These are phyloP conservation scores for Hanleya hanleyi DNA, from an alignment of 2,888 invertebrate genomes.

Conservation along the genomic window DNA sequence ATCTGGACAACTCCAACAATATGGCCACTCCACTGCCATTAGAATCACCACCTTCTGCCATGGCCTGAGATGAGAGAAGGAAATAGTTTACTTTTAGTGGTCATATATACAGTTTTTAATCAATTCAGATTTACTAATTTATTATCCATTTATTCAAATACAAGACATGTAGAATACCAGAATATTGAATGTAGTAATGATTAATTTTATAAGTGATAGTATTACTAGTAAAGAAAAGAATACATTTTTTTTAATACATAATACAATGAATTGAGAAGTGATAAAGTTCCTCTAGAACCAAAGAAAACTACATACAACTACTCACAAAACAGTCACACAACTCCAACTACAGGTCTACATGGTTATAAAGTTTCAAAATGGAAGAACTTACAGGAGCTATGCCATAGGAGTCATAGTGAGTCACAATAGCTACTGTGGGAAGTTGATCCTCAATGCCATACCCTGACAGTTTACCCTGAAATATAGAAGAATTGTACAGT, in stretches of 20 bases:
- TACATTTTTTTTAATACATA: no score
- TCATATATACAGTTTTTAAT: no score
- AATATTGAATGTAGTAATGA: no score
- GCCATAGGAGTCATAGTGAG: conserved; percentile 94
- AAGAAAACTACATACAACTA: background rate
- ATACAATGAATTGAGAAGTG: no score
- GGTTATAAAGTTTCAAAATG: no score
- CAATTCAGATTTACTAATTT: no score
- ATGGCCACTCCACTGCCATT: conserved; percentile 94
- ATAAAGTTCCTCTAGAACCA: background rate
- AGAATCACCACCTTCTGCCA: conserved; percentile 92
- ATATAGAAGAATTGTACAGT: no score
- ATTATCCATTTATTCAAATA: no score
- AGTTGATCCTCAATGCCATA: conserved; percentile 81
- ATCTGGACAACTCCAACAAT: conserved; percentile 87
- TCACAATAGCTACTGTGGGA: conserved; percentile 91
- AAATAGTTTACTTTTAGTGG: no score
- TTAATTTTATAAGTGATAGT: no score
- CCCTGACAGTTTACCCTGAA: conserved; percentile 77
- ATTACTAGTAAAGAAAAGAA: no score
- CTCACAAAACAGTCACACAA: background rate
- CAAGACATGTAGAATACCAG: no score
- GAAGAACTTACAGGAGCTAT: conserved; percentile 92
- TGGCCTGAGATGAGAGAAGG: conserved; percentile 44
- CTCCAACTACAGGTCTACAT: conserved; percentile 7